Evolutionary conservation across 2,797 vertebrate genomes (phyloP), one percentile per base, ranked within the genome.

Genomic region (Argya squamiceps): DNA sequence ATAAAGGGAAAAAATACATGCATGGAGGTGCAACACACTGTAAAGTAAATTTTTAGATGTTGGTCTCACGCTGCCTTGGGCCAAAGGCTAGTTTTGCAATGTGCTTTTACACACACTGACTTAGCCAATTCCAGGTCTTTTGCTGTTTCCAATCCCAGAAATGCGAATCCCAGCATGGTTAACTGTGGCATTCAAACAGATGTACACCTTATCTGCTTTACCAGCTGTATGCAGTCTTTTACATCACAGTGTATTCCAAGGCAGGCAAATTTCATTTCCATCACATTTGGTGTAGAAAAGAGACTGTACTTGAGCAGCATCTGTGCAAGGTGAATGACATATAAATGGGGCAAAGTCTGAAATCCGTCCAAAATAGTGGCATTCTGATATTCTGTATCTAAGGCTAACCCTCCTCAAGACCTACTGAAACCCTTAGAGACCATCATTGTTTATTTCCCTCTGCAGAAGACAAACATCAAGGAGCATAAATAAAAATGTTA

Each of bases 391-490:
- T 67, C 44, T 62, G 2, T 32, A n/a, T 74, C 36, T 77, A 34
- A 55, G 32, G 14, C 3, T 47, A 63, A 13, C 8, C 12, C 9
- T 70, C 8, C 30, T 63, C 63, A 63, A 74, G 68, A 39, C 8
- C 26, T n/a, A 34, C 7, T 32, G 65, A 59, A 90, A 55, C 15
- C 24, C 18, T 30, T 21, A 2, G 11, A 59, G 24, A 43, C 36
- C 39, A 13, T 52, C 30, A 8, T 3, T 68, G 2, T 39, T 78
- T 53, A 43, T 77, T 90, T 83, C 43, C 4, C 44, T 77, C 49
- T 55, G 24, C 0, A 1, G 24, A 80, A 65, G 8, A 63, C 0
- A 1, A n/a, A 46, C 3, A 63, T 44, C 10, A 55, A 84, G 22
- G 4, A 75, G 2, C 18, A 5, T 19, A 63, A 81, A 81, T 10